Evolutionary conservation across 2,113 vertebrate genomes (phyloP), one percentile per base, ranked within the genome.

Genomic region (Platycercus adscitus): DNA sequence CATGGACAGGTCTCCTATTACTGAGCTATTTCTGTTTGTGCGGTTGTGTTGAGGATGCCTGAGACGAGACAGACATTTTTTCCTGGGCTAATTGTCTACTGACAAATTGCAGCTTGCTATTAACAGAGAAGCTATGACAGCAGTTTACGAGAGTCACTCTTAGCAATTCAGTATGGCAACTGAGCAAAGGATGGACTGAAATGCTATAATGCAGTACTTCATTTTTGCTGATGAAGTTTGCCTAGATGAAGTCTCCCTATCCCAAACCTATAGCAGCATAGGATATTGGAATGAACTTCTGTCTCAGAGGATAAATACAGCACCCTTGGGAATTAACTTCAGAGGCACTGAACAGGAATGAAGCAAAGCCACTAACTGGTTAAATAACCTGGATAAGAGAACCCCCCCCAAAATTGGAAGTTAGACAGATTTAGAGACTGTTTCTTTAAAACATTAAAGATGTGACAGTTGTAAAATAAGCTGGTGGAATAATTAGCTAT

Each of bases 401-500:
- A 78, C 39, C 19, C 58, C 58, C 0, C 0, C 0, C n/a, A 49
- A 37, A 49, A n/a, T 4, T 24, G 18, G 18, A 64, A 69, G 15
- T 9, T 76, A 10, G 65, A n/a, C 43, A 50, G 43, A 15, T 58
- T 61, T 85, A 49, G 69, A 33, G 29, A 13, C 25, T 61, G 7
- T n/a, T 78, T 72, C 52, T 91, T 86, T 63, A 71, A 94, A 85
- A 52, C 13, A 11, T 23, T 35, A 52, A 66, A 14, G 33, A 56
- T 63, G 28, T 37, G 35, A 35, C 53, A 86, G 41, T 23, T n/a
- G 23, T 76, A 77, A 95, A 89, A 71, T 52, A 69, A 94, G 37
- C 31, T 82, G 37, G 20, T 89, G 43, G 33, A 91, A 77, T 63
- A 77, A 95, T 88, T 89, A 93, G 63, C 53, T 80, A 9, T 85